Base-by-base conservation (phyloP, 2,113 vertebrate genomes). In the Sinocyclocheilus anophthalmus region DNA sequence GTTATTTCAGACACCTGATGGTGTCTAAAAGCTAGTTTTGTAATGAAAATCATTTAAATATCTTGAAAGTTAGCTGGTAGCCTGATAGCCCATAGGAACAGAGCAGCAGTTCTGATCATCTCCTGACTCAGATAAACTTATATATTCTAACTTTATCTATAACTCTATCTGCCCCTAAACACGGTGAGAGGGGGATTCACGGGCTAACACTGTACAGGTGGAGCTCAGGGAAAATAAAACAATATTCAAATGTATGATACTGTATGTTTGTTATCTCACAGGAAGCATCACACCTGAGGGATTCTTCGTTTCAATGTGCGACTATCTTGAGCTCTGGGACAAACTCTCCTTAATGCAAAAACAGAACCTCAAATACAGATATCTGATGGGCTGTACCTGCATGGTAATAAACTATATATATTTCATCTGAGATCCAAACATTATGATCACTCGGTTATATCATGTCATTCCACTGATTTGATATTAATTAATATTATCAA, bases 371-470 rank as follows among this genome's bases (percentile, higher is more conserved):
- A 97, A 98, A 88, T 96, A 97, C 90, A 94, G 95, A 92, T 98
- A 98, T 90, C 94, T 96, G 89, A 96, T 95, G 93, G 97, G 97
- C 91, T 99, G 98, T 84, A 95, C 95, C 87, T 99, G 98, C 94
- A 96, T 94, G 92, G 98, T 99, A 93, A 75, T 75, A n/a, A n/a
- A 39, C 39, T 45, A 20, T n/a, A 22, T 73, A 5, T 42, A 18
- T 8, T 57, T 57, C 55, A 37, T 10, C 37, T 20, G 7, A 42
- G 33, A 76, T 63, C 30, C 26, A 26, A 55, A 55, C 50, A 55
- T 55, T 55, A 16, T 18, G 14, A 55, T 55, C 4, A 55, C 13
- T 55, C 4, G 18, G 16, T 16, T 16, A 55, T 55, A 18, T 55
- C 53, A 20, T 18, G 53, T 18, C 16, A 20, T 55, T 55, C 53